phyloP scores from a whole-genome alignment of 2,797 vertebrate species.

The Chromis chromis region DNA sequence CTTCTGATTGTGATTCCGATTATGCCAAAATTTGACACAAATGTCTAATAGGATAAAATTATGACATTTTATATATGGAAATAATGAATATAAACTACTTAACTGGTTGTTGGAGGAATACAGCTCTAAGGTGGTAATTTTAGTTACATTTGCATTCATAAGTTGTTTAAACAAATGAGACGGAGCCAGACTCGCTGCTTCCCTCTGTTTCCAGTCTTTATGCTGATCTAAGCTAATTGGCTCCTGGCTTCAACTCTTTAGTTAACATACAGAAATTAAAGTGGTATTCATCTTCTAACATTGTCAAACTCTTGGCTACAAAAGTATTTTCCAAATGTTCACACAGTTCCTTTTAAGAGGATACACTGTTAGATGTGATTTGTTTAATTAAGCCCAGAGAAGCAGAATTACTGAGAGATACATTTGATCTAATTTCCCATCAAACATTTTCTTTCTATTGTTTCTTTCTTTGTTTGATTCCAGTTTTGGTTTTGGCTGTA shows the following conservation, averaged over 20 bases:
- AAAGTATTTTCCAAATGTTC: background rate
- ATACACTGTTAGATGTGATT: too few species aligned
- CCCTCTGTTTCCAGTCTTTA: background rate
- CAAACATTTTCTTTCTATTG: background rate
- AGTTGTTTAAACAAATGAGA: background rate
- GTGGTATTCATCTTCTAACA: background rate
- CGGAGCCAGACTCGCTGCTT: background rate
- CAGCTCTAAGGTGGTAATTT: too few species aligned
- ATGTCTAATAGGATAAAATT: too few species aligned
- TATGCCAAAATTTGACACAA: too few species aligned
- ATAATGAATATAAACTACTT: too few species aligned
- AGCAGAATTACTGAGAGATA: background rate
- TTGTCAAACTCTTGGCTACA: background rate
- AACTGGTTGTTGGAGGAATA: too few species aligned
- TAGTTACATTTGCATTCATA: conserved; percentile 2
- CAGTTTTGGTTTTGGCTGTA: background rate
- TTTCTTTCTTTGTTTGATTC: background rate
- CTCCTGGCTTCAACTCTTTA: background rate
- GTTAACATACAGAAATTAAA: too few species aligned
- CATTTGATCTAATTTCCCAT: background rate
- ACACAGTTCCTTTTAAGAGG: background rate
- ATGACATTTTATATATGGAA: too few species aligned
- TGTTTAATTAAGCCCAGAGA: background rate
- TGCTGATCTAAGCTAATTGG: background rate
- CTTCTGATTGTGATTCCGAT: too few species aligned